A percentile compares a stretch with the other conserved stretches of the same genome.
Conservation (phyloP, 2,113 vertebrate species). For the Leptosomus discolor region DNA sequence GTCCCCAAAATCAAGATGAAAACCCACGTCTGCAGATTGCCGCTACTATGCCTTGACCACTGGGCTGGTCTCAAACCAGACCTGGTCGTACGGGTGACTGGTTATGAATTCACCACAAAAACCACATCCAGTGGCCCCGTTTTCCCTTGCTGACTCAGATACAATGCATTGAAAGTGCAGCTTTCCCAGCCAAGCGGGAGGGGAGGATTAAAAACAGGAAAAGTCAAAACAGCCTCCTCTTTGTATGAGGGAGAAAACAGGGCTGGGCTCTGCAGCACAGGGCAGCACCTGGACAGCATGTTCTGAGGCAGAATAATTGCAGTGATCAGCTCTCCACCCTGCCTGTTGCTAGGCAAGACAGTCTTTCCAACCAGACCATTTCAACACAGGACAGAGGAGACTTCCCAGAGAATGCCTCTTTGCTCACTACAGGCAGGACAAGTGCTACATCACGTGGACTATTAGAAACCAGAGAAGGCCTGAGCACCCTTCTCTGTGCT, state of each 20-base stretch:
- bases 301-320: not conserved
- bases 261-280: not conserved
- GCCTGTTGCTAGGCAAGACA: not conserved
- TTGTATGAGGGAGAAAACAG: not conserved
- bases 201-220: not conserved
- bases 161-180: not conserved
- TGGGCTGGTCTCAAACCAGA: not conserved
- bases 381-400: not conserved
- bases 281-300: not conserved
- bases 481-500: not conserved
- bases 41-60: fast-evolving
- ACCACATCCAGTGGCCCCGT: not conserved
- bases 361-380: not conserved
- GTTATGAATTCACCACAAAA: not conserved
- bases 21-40: not conserved
- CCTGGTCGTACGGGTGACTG: no score
- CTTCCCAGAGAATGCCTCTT: not conserved
- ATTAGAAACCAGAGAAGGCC: not conserved
- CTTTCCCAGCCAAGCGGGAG: not conserved
- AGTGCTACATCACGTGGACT: fast-evolving
- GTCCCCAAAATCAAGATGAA: not conserved
- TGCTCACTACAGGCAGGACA: not conserved
- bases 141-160: not conserved
- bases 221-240: not conserved
- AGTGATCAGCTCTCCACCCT: not conserved